phyloP scores from a whole-genome alignment of 2,888 invertebrate genomes.

The Lycia hirtaria region DNA sequence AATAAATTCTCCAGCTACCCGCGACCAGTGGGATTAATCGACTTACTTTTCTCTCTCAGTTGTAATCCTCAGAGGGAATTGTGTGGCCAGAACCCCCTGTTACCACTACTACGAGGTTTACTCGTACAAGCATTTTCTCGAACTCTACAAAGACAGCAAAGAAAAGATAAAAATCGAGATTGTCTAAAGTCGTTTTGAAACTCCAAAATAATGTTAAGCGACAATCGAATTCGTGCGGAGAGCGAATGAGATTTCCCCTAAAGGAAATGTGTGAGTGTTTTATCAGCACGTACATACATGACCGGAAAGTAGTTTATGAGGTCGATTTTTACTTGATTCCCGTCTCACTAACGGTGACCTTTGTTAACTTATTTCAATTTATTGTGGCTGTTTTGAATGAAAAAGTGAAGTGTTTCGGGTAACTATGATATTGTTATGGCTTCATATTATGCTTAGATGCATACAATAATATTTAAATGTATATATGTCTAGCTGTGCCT shows the following conservation, averaged over 20 bases:
- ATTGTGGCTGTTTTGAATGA: background rate
- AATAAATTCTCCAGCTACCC: constrained; percentile 76
- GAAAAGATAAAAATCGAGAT: constrained; percentile 36
- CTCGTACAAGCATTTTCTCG: constrained; percentile 35
- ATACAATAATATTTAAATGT: too few species aligned
- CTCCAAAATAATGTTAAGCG: constrained; percentile 39
- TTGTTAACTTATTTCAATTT: constrained; percentile 11
- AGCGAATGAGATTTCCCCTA: constrained; percentile 33
- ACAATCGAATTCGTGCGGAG: constrained; percentile 37
- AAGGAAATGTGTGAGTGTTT: constrained; percentile 32
- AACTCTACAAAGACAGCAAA: constrained; percentile 41
- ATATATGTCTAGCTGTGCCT: too few species aligned
- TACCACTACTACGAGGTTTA: constrained; percentile 60
- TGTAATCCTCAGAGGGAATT: constrained; percentile 80
- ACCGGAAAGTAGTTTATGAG: constrained; percentile 37
- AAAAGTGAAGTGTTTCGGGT: background rate
- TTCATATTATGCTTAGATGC: too few species aligned
- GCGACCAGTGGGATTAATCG: constrained; percentile 81
- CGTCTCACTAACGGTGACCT: constrained; percentile 8
- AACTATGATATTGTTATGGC: too few species aligned
- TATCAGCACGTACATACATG: constrained; percentile 39
- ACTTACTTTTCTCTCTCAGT: constrained; percentile 81
- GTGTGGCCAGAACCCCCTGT: constrained; percentile 71
- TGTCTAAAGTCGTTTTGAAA: constrained; percentile 37
- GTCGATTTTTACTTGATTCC: constrained; percentile 29